A percentile compares a stretch with the other conserved stretches of the same genome.
These are phyloP conservation scores for Delphinus delphis DNA, from an alignment of 2,113 vertebrate genomes.

Conservation along the genomic window DNA sequence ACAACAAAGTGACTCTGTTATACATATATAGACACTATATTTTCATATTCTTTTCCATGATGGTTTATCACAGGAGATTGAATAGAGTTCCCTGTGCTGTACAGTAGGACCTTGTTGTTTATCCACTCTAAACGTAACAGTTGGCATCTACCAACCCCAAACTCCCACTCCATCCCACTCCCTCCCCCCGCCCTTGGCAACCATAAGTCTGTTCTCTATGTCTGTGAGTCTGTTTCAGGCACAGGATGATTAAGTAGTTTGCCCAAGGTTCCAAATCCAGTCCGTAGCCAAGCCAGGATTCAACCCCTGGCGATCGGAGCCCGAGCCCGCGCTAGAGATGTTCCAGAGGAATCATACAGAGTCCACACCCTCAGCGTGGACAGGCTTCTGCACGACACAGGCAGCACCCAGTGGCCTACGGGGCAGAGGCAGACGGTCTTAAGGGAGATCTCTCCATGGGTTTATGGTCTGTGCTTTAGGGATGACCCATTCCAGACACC, in stretches of 20 bases:
- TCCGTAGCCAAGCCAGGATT: background rate
- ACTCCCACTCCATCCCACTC: background rate
- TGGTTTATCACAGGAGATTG: background rate
- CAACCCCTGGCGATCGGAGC: background rate
- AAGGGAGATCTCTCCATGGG: fast-evolving
- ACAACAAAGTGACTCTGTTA: background rate
- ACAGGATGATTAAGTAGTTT: background rate
- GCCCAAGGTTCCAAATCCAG: background rate
- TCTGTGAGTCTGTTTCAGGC: background rate
- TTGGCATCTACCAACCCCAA: background rate
- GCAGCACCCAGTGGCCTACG: background rate
- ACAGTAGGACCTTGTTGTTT: background rate
- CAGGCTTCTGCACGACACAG: background rate
- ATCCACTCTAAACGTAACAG: background rate
- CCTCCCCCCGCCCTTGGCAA: background rate
- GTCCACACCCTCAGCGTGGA: fast-evolving
- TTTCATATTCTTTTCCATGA: background rate
- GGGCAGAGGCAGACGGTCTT: background rate
- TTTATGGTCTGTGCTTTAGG: fast-evolving
- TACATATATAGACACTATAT: background rate
- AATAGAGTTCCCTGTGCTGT: background rate
- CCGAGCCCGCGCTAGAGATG: background rate
- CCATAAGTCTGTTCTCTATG: background rate
- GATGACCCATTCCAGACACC: background rate
- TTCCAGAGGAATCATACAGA: fast-evolving